Base-by-base conservation (phyloP, 2,888 invertebrate genomes). In the Arge pagana region DNA sequence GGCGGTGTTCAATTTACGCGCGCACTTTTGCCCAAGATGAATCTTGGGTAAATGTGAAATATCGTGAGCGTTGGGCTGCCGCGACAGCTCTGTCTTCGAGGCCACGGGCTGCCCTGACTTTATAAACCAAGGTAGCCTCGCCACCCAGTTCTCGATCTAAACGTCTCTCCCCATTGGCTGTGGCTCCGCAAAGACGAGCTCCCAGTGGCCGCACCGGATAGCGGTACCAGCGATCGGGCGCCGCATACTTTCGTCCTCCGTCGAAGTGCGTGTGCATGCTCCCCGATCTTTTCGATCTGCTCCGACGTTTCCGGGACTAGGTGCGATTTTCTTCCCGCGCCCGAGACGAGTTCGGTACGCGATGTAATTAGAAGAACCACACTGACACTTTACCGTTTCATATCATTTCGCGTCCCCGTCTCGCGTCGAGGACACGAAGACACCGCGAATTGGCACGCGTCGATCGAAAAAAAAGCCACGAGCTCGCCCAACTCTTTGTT, bases 71-170 rank as follows among this genome's bases (percentile, higher is more conserved):
- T 65, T 70, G 61, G 71, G 67, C 72, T 72, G 76, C 71, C 72
- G 74, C 69, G 70, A 72, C 74, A 70, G 72, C 64, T 76, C 76
- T 76, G 76, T 76, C 74, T 69, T 68, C 66, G 71, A 64, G 66
- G 66, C 69, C 64, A 68, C 67, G 67, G 63, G 64, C 65, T 64
- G 66, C 63, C 65, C 71, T 66, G 71, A 74, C 72, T 76, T 76
- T 76, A 76, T 76, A 76, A 75, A 74, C 74, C 68, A 61, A 61
- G 64, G 59, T 55, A 61, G 63, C 53, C 54, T 58, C 64, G 63
- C 61, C 61, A 56, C 60, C 57, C 54, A 57, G 56, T 56, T 61
- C 55, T 54, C 52, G 42, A 18, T 31, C 57, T 56, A 66, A 68
- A 68, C 58, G 58, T 31, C 30, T 35, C n/a, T 41, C 36, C 15